These are phyloP conservation scores for Equus przewalskii DNA, from an alignment of 2,113 vertebrate genomes.

Conservation along the genomic window DNA sequence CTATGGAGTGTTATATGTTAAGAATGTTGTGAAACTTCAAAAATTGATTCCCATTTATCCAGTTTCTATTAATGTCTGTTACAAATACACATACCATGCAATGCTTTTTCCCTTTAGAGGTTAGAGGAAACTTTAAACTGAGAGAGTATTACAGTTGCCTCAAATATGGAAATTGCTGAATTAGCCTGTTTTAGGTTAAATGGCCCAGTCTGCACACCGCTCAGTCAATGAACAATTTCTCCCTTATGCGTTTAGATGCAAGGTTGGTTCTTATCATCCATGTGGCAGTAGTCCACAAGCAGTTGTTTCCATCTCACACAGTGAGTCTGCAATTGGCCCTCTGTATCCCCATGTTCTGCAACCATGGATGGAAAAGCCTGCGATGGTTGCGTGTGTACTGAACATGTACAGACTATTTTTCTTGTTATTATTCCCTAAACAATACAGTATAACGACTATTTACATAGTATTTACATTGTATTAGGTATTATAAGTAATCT, in stretches of 20 bases:
- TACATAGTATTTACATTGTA: too few species aligned
- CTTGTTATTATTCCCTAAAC: too few species aligned
- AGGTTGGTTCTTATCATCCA: not conserved
- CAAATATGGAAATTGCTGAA: slow-evolving; percentile 58
- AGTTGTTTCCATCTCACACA: slow-evolving; percentile 33
- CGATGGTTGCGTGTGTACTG: too few species aligned
- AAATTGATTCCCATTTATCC: slow-evolving; percentile 5
- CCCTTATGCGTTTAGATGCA: not conserved
- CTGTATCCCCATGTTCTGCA: too few species aligned
- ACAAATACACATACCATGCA: not conserved
- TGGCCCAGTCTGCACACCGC: not conserved
- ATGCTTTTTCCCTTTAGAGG: not conserved
- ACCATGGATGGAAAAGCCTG: too few species aligned
- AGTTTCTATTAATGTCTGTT: not conserved
- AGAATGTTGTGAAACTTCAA: slow-evolving; percentile 55
- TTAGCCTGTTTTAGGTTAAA: slow-evolving; percentile 27
- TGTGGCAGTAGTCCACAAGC: not conserved
- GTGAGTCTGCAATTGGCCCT: not conserved
- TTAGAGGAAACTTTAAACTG: slow-evolving; percentile 21
- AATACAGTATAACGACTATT: too few species aligned
- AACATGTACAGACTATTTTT: too few species aligned
- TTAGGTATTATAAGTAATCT: too few species aligned
- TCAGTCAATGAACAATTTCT: slow-evolving; percentile 55
- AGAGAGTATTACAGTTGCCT: slow-evolving; percentile 15
- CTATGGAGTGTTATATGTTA: not conserved